Conservation (phyloP, 2,888 invertebrate genomes). For the Linnaemya tessellans region DNA sequence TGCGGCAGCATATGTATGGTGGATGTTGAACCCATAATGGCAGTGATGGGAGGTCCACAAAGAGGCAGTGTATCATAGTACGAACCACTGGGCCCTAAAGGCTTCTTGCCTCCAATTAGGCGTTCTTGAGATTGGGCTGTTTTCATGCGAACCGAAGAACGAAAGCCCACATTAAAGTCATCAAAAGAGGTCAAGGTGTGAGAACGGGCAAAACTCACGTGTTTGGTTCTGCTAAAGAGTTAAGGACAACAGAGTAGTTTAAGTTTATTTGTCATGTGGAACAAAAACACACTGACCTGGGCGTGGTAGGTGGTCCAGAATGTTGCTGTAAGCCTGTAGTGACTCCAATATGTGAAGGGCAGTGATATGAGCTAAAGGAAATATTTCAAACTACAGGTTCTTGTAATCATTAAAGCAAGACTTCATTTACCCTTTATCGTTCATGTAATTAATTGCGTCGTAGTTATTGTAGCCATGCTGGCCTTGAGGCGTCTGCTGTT, state of each 20-base stretch:
- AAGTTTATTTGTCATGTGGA: not conserved
- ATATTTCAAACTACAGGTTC: not conserved
- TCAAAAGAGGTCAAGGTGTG: constrained; percentile 94
- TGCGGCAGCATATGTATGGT: constrained; percentile 74
- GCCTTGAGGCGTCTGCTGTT: constrained; percentile 81
- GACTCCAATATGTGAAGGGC: constrained; percentile 81
- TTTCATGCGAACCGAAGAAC: constrained; percentile 83
- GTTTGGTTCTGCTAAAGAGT: constrained; percentile 88
- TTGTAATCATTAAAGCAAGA: not conserved
- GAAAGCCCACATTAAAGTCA: constrained; percentile 84
- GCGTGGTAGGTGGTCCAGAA: constrained; percentile 84
- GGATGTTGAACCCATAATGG: constrained; percentile 65
- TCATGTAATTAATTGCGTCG: constrained; percentile 73
- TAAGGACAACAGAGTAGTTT: not conserved
- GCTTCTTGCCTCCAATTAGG: constrained; percentile 89
- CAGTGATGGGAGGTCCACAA: constrained; percentile 77
- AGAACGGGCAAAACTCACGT: constrained; percentile 95
- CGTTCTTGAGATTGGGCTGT: constrained; percentile 87
- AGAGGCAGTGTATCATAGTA: constrained; percentile 72
- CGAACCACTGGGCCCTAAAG: constrained; percentile 81
- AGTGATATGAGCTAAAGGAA: constrained; percentile 78
- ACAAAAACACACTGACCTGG: constrained; percentile 75
- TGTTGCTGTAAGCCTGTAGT: constrained; percentile 85
- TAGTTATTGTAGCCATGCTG: constrained; percentile 76
- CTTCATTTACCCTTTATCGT: constrained; percentile 79